Evolutionary conservation across 2,888 invertebrate species (phyloP).

Genomic region (Drosophila limbata): DNA sequence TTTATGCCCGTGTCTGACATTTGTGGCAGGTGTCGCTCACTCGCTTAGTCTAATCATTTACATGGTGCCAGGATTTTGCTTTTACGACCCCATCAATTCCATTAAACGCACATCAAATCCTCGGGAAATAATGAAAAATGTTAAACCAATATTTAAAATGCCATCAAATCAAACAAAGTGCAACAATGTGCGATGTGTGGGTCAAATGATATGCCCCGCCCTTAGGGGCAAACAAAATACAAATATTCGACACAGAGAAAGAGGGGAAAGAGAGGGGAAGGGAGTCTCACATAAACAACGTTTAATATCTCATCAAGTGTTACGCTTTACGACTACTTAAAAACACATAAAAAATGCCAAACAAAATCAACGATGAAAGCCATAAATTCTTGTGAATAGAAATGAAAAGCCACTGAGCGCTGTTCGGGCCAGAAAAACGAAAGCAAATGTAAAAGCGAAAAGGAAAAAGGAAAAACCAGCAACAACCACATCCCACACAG

Average conservation of each 20-base stretch:
- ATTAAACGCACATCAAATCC: slow-evolving; percentile 65
- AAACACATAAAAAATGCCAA: slow-evolving; percentile 81
- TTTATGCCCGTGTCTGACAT: slow-evolving; percentile 57
- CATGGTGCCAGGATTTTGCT: slow-evolving; percentile 23
- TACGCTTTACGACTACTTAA: slow-evolving; percentile 84
- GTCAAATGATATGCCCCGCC: slow-evolving; percentile 31
- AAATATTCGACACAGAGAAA: not conserved
- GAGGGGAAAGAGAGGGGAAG: not conserved
- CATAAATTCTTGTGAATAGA: slow-evolving; percentile 69
- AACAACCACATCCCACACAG: slow-evolving; percentile 51
- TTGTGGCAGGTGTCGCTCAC: slow-evolving; percentile 66
- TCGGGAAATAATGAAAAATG: slow-evolving; percentile 71
- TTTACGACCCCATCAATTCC: slow-evolving; percentile 60
- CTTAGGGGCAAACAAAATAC: not conserved
- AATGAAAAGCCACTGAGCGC: slow-evolving; percentile 57
- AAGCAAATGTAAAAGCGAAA: slow-evolving; percentile 68
- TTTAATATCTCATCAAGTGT: slow-evolving; percentile 84
- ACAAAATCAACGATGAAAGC: slow-evolving; percentile 78
- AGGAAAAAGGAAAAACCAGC: slow-evolving; percentile 26
- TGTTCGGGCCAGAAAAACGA: slow-evolving; percentile 58
- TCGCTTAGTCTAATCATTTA: slow-evolving; percentile 60
- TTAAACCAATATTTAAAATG: slow-evolving; percentile 78
- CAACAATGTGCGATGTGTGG: slow-evolving; percentile 56
- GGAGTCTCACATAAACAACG: slow-evolving; percentile 66
- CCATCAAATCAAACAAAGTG: slow-evolving; percentile 76